phyloP scores from a whole-genome alignment of 1,140 invertebrate genomes.

The Acyrthosiphon pisum region DNA sequence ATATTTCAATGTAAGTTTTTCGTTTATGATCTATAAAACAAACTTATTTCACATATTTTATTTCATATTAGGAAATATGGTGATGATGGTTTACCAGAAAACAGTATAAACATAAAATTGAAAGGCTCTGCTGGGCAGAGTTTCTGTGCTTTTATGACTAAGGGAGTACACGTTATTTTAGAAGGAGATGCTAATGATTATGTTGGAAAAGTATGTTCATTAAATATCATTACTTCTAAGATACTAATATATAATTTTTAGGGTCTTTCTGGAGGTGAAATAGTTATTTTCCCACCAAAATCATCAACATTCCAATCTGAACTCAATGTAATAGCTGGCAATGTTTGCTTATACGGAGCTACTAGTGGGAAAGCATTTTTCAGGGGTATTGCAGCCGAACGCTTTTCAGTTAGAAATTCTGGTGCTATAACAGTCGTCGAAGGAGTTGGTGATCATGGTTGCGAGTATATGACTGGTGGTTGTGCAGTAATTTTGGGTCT shows the following conservation, averaged over 20 bases:
- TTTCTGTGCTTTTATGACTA: conserved; percentile 96
- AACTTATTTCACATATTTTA: neutral
- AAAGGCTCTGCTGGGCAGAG: conserved; percentile 97
- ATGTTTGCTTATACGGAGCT: conserved; percentile 97
- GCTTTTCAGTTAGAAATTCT: conserved; percentile 97
- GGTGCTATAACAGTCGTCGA: conserved; percentile 90
- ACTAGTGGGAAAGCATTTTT: conserved; percentile 94
- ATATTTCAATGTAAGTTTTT: conserved; percentile 83
- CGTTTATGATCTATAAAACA: neutral
- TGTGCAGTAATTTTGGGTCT: conserved; percentile 87
- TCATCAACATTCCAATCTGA: conserved; percentile 81
- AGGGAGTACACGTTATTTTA: conserved; percentile 86
- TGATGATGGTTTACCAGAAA: conserved; percentile 85
- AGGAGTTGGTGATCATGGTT: conserved; percentile 98
- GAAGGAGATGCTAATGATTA: conserved; percentile 99
- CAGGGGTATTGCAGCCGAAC: conserved; percentile 94
- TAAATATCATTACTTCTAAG: neutral
- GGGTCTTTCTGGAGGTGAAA: conserved; percentile 93
- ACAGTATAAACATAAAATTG: conserved; percentile 85
- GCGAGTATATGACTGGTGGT: conserved; percentile 99
- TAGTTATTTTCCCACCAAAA: conserved; percentile 93
- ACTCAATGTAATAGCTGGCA: conserved; percentile 96
- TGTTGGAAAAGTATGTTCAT: conserved; percentile 78
- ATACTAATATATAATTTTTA: conserved; percentile 63
- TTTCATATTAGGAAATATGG: conserved; percentile 77